phyloP scores from a whole-genome alignment of 1,140 invertebrate species.

The Popillia japonica region DNA sequence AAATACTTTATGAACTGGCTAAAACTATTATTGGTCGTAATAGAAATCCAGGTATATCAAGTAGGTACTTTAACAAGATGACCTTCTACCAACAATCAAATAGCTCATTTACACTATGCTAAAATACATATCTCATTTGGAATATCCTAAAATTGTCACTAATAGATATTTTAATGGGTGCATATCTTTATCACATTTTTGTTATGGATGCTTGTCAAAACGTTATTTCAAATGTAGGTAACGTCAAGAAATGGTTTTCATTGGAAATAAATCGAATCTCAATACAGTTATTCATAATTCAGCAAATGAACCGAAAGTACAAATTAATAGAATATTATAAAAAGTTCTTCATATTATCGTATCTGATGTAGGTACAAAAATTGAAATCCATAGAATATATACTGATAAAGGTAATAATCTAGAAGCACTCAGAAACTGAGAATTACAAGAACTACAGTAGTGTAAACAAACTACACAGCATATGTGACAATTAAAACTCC shows the following conservation, averaged over 20 bases:
- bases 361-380: constrained; percentile 42
- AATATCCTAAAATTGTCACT: constrained; percentile 7
- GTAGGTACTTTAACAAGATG: constrained; percentile 48
- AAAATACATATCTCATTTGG: constrained; percentile 30
- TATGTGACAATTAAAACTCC: constrained; percentile 25
- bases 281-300: constrained; percentile 39
- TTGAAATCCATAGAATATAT: constrained; percentile 42
- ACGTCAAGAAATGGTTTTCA: constrained; percentile 45
- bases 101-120: constrained; percentile 40
- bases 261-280: constrained; percentile 41
- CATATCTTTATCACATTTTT: constrained; percentile 41
- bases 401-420: constrained; percentile 42
- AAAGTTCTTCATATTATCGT: constrained; percentile 40
- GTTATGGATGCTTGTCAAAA: constrained; percentile 43
- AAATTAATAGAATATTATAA: constrained; percentile 42
- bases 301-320: constrained; percentile 39
- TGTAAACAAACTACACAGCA: constrained; percentile 44
- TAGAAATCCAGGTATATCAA: constrained; percentile 48
- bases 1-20: constrained; percentile 53
- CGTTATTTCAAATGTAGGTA: constrained; percentile 43
- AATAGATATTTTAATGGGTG: constrained; percentile 42
- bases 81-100: constrained; percentile 37
- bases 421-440: constrained; percentile 42
- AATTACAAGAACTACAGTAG: constrained; percentile 41
- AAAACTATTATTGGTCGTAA: constrained; percentile 53